Conservation (phyloP, 1,140 invertebrate genomes). For the Cecropterus lyciades region DNA sequence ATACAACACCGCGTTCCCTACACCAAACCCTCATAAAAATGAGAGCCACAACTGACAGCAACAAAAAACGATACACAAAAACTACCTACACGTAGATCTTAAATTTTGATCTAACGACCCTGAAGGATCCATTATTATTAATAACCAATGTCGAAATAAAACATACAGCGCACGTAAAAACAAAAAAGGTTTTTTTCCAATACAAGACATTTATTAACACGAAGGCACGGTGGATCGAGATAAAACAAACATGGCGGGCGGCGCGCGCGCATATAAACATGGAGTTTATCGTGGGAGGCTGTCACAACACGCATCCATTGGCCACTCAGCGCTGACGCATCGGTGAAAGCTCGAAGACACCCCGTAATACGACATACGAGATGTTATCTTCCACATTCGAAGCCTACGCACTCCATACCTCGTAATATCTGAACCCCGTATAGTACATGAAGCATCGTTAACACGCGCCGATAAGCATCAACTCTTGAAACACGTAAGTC, state of each 20-base stretch:
- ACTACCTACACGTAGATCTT: conserved; percentile 75
- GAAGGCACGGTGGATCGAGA: conserved; percentile 69
- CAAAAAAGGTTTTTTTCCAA: conserved; percentile 69
- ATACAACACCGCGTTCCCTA: conserved; percentile 60
- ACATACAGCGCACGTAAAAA: conserved; percentile 69
- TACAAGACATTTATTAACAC: conserved; percentile 82
- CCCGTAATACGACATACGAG: conserved; percentile 61
- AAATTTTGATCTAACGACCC: conserved; percentile 80
- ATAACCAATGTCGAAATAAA: conserved; percentile 83
- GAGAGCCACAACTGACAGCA: conserved; percentile 64
- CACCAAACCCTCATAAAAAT: conserved; percentile 68
- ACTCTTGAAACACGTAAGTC: conserved; percentile 38
- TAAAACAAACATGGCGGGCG: conserved; percentile 82
- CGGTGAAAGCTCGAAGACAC: conserved; percentile 78
- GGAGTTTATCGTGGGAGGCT: conserved; percentile 81
- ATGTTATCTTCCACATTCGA: conserved; percentile 70
- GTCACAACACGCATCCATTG: conserved; percentile 77
- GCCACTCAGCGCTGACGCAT: conserved; percentile 59
- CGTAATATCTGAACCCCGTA: conserved; percentile 43
- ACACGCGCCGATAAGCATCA: conserved; percentile 54
- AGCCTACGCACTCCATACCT: conserved; percentile 69
- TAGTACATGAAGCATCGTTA: conserved; percentile 49
- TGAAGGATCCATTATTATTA: conserved; percentile 80
- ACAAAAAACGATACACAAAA: conserved; percentile 70
- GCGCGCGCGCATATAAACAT: conserved; percentile 78